Percentiles rank a stretch among this genome's conserved stretches.
Evolutionary conservation across 1,140 invertebrate genomes (phyloP).

Genomic region (Papilio xuthus): DNA sequence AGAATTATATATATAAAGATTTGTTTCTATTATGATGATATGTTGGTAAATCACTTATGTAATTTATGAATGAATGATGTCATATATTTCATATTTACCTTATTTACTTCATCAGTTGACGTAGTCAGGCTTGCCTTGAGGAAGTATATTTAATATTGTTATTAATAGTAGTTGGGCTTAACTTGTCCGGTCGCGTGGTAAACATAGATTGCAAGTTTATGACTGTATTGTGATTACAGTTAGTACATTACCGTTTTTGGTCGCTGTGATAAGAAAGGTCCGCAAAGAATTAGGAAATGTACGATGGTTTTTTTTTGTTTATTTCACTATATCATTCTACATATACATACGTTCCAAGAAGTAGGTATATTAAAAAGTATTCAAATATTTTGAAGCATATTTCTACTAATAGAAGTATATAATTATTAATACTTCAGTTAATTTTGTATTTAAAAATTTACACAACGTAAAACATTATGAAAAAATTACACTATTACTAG

Average conservation of each 20-base stretch:
- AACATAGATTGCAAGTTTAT: neutral
- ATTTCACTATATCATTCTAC: neutral
- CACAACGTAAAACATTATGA: too few species aligned
- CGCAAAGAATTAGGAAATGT: neutral
- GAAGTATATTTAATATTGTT: neutral
- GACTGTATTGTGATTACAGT: neutral
- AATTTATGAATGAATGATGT: slow-evolving; percentile 4
- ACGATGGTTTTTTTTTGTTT: neutral
- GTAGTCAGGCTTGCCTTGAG: neutral
- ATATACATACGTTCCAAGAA: too few species aligned
- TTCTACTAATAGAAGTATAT: too few species aligned
- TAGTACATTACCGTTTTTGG: neutral
- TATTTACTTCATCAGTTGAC: neutral
- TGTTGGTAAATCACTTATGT: neutral
- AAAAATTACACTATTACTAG: too few species aligned
- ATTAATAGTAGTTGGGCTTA: neutral
- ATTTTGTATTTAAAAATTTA: too few species aligned
- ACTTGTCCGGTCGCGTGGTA: neutral
- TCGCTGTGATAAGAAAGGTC: neutral
- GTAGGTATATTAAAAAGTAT: too few species aligned
- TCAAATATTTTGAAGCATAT: neutral
- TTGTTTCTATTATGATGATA: neutral
- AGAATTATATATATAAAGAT: too few species aligned
- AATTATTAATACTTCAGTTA: too few species aligned
- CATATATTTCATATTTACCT: neutral